These are phyloP conservation scores for Mugil cephalus DNA, from an alignment of 2,113 vertebrate genomes.

Conservation along the genomic window DNA sequence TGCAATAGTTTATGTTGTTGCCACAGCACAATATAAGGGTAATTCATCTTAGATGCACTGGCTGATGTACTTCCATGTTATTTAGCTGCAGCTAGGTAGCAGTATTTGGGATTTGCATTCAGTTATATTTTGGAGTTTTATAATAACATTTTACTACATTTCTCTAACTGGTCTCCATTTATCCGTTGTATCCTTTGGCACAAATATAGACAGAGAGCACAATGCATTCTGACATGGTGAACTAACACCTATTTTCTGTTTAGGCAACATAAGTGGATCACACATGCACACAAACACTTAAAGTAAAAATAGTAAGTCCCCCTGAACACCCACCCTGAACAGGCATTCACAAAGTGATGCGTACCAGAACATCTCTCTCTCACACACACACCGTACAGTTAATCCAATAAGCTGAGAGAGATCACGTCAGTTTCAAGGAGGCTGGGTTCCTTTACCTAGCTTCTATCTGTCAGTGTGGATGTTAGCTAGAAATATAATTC, in stretches of 20 bases:
- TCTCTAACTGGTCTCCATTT: background rate
- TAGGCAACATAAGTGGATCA: constrained; percentile 32
- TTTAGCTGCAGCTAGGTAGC: too few species aligned
- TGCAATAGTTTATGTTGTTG: too few species aligned
- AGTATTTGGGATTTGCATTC: background rate
- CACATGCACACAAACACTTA: constrained; percentile 1
- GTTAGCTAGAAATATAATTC: constrained; percentile 44
- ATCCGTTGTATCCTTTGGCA: background rate
- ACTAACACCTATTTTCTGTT: constrained; percentile 14
- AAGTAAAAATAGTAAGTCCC: constrained; percentile 37
- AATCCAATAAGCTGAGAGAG: constrained; percentile 63
- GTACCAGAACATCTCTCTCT: constrained; percentile 27
- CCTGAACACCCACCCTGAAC: constrained; percentile 24
- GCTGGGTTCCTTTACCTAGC: constrained; percentile 30
- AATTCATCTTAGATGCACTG: too few species aligned
- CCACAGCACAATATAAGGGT: too few species aligned
- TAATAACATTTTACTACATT: too few species aligned
- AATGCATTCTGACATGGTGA: background rate
- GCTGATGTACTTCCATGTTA: too few species aligned
- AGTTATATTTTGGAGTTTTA: background rate
- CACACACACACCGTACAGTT: constrained; percentile 21
- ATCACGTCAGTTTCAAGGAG: constrained; percentile 30
- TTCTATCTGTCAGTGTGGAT: constrained; percentile 10
- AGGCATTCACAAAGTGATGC: constrained; percentile 21
- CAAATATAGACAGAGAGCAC: background rate